phyloP scores from a whole-genome alignment of 2,888 invertebrate species.

The Agonopterix arenella region DNA sequence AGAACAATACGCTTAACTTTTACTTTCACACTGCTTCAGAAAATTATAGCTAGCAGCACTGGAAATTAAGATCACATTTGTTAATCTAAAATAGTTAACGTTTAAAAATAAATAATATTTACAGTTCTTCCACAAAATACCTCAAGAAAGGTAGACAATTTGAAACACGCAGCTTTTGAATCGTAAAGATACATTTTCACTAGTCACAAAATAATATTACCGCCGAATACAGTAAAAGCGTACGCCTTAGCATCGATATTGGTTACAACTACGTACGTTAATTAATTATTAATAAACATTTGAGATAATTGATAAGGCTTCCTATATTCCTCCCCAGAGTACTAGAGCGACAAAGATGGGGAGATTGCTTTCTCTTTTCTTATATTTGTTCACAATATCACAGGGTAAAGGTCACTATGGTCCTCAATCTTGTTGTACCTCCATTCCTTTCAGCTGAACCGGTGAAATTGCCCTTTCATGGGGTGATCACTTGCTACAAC shows the following conservation, averaged over 20 bases:
- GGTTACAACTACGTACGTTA: slow-evolving; percentile 9
- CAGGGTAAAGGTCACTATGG: neutral
- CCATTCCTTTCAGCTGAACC: no score
- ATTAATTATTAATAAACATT: neutral
- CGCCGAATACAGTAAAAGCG: slow-evolving; percentile 3
- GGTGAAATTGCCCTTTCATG: no score
- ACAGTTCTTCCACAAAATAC: slow-evolving; percentile 37
- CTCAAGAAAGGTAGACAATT: slow-evolving; percentile 25
- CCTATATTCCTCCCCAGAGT: no score
- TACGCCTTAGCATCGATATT: slow-evolving; percentile 8
- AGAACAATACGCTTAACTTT: no score
- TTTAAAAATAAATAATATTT: slow-evolving; percentile 16
- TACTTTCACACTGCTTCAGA: no score
- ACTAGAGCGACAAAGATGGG: neutral
- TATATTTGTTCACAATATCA: neutral
- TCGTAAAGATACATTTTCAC: slow-evolving; percentile 22
- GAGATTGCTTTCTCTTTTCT: slow-evolving; percentile 1
- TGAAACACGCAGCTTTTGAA: slow-evolving; percentile 24
- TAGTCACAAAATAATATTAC: neutral
- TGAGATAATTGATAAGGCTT: neutral
- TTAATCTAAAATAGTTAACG: no score
- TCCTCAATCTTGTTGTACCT: no score
- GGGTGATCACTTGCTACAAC: no score
- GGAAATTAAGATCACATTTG: no score
- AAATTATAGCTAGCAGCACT: no score